Conservation (phyloP, 2,113 vertebrate genomes). For the Panthera tigris region DNA sequence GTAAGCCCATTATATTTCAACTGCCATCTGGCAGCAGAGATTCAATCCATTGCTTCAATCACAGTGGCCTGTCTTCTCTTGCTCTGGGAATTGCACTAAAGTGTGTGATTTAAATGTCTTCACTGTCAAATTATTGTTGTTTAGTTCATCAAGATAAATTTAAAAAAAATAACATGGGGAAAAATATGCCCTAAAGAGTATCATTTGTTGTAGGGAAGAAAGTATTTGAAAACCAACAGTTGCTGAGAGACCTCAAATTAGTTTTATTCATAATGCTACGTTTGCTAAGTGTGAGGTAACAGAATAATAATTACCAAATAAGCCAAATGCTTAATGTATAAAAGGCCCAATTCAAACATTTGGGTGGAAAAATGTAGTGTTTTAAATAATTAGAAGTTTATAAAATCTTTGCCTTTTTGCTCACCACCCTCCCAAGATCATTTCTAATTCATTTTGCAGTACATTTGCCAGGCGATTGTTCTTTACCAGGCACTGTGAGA, state of each 20-base stretch:
- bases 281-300: conserved; percentile 55
- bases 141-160: conserved; percentile 63
- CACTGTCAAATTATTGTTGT: conserved; percentile 72
- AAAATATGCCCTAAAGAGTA: conserved; percentile 39
- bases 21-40: conserved; percentile 54
- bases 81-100: conserved; percentile 44
- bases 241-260: conserved; percentile 61
- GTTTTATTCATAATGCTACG: conserved; percentile 63
- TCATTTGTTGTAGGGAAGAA: conserved; percentile 48
- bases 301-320: conserved; percentile 67
- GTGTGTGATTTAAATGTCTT: conserved; percentile 71
- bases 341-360: conserved; percentile 27
- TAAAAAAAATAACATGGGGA: not conserved
- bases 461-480: not conserved
- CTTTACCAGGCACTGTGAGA: not conserved
- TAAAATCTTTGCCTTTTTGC: not conserved
- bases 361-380: not conserved
- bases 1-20: conserved; percentile 48
- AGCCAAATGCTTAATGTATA: conserved; percentile 41
- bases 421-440: not conserved
- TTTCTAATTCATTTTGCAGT: not conserved
- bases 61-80: conserved; percentile 49
- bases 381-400: conserved; percentile 2
- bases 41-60: conserved; percentile 63
- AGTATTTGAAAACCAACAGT: conserved; percentile 58